Conservation (phyloP, 2,797 vertebrate species). For the Melanitta fusca region DNA sequence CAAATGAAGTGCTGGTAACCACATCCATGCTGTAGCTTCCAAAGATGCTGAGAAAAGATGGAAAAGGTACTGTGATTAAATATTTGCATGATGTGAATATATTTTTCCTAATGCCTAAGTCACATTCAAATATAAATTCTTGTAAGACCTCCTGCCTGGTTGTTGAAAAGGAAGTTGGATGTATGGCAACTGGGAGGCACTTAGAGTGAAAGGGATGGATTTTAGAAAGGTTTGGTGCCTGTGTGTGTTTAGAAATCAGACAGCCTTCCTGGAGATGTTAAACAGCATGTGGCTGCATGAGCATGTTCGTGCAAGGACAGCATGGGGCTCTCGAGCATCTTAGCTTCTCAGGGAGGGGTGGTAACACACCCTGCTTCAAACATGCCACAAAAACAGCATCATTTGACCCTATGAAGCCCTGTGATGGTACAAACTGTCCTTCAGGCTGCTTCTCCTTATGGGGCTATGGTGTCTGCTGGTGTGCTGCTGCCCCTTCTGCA, state of each 20-base stretch:
- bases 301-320: background rate
- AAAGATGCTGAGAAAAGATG: conserved; percentile 74
- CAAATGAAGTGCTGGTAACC: conserved; percentile 85
- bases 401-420: background rate
- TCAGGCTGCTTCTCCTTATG: background rate
- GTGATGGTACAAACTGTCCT: background rate
- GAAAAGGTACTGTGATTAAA: background rate
- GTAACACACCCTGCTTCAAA: background rate
- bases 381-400: background rate
- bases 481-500: background rate
- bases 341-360: background rate
- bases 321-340: background rate
- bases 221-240: background rate
- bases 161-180: background rate
- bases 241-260: background rate
- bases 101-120: background rate
- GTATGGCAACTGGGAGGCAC: background rate
- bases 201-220: background rate
- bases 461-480: background rate
- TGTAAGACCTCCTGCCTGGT: background rate
- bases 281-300: background rate
- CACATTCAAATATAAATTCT: background rate
- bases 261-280: background rate
- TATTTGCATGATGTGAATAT: background rate
- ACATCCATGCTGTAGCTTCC: conserved; percentile 85